These are phyloP conservation scores for Daktulosphaira vitifoliae DNA, from an alignment of 1,140 invertebrate species.

Conservation along the genomic window DNA sequence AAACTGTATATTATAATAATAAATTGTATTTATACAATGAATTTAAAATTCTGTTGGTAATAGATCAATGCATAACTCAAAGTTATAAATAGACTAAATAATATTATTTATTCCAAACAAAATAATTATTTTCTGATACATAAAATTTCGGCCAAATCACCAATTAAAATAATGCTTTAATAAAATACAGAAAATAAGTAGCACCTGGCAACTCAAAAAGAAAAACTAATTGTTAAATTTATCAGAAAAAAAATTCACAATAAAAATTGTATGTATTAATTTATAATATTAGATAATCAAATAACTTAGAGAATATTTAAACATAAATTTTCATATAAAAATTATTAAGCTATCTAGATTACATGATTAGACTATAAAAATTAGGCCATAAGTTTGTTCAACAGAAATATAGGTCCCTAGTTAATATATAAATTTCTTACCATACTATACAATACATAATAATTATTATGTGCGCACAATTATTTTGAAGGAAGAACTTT, in stretches of 20 bases:
- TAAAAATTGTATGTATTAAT: slow-evolving; percentile 10
- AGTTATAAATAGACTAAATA: too few species aligned
- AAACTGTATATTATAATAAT: slow-evolving; percentile 17
- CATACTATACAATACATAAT: slow-evolving; percentile 26
- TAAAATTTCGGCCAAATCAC: slow-evolving; percentile 2
- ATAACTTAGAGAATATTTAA: slow-evolving; percentile 14
- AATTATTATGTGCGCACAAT: slow-evolving; percentile 26
- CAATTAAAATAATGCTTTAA: slow-evolving; percentile 1
- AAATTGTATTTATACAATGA: too few species aligned
- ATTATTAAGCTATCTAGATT: slow-evolving; percentile 31
- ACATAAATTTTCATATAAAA: slow-evolving; percentile 17
- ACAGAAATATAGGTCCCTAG: slow-evolving; percentile 31
- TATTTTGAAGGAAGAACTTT: slow-evolving; percentile 33
- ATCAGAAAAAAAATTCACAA: slow-evolving; percentile 21
- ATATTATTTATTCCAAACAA: too few species aligned
- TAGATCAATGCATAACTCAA: too few species aligned
- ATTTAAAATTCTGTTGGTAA: too few species aligned
- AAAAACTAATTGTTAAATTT: slow-evolving; percentile 19
- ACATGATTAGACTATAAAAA: slow-evolving; percentile 33
- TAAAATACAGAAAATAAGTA: slow-evolving; percentile 30
- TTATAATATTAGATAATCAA: slow-evolving; percentile 19
- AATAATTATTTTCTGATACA: background rate
- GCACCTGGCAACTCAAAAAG: slow-evolving; percentile 23
- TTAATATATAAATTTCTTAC: slow-evolving; percentile 33
- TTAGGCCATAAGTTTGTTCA: slow-evolving; percentile 31